Evolutionary conservation across 2,888 invertebrate species (phyloP).

Genomic region (Frankliniella fusca): DNA sequence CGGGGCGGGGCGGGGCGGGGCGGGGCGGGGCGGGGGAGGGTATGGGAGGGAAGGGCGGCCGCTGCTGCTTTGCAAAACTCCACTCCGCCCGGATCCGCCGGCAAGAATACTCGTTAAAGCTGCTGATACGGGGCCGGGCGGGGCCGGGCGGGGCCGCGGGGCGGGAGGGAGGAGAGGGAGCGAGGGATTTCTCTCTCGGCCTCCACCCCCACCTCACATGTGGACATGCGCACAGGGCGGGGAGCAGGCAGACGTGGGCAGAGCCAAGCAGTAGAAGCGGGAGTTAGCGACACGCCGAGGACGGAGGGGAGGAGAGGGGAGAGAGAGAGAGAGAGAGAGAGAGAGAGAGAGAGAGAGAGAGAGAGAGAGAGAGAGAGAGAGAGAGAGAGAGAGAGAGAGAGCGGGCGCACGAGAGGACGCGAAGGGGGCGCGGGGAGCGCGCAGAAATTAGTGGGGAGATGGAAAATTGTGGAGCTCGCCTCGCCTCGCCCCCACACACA

Average conservation of each 20-base stretch:
- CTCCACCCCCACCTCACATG: background rate
- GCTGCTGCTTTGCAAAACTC: constrained; percentile 18
- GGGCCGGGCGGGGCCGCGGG: background rate
- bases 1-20: background rate
- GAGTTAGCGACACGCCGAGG: constrained; percentile 20
- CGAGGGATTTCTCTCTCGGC: background rate
- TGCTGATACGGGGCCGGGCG: constrained; percentile 5
- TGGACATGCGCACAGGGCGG: background rate
- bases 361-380: background rate
- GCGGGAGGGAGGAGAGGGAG: background rate
- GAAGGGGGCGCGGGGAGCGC: background rate
- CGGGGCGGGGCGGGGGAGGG: background rate
- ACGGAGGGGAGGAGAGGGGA: background rate
- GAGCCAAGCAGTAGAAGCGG: background rate
- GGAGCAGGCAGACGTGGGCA: background rate
- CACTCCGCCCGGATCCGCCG: constrained; percentile 9
- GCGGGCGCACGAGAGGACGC: background rate
- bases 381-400: background rate
- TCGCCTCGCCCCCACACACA: background rate
- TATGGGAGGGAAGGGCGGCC: background rate
- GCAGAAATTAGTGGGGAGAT: constrained; percentile 24
- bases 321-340: background rate
- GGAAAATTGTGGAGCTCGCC: constrained; percentile 12
- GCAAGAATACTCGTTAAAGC: constrained; percentile 24
- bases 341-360: background rate